Evolutionary conservation across 2,888 invertebrate species (phyloP), one percentile per base, ranked within the genome.

Genomic region (Parnassius apollo): DNA sequence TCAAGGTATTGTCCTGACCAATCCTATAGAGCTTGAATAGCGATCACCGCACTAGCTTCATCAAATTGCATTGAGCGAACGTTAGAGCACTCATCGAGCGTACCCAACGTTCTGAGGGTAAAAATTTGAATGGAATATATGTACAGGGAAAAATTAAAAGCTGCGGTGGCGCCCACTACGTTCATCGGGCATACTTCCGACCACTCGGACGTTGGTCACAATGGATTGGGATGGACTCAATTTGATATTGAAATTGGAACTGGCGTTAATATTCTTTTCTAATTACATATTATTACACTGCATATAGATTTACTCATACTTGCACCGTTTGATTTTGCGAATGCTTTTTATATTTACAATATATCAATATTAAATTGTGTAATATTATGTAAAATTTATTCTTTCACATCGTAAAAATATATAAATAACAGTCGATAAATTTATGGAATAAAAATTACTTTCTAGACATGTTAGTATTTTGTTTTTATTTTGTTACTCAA

Each of bases 121-220:
- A 91, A 91, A 91, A 91, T 91, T 88, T 91, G 89, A 91, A 91
- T 91, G 83, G 88, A 82, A 84, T 84, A 83, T 82, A 80, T 78
- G 82, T 81, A 77, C 75, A 69, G 73, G 71, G 71, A 67, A 77
- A 70, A 72, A 77, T 80, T 80, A 80, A 79, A 80, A 75, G 78
- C 75, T 71, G 66, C 70, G 73, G 74, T 76, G 75, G 77, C 79
- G 81, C 77, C 78, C 77, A 75, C 76, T 75, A 69, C 76, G 75
- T 74, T 75, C 80, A 77, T 75, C 76, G 77, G 77, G 74, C 77
- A 76, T 81, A 81, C 85, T 88, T 87, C 88, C 86, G 85, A 82
- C 82, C 81, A 84, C 83, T 86, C 83, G 83, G 83, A 80, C 83
- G 69, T 64, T 75, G 75, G 78, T 77, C 82, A 87, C 88, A 88